phyloP scores from a whole-genome alignment of 2,113 vertebrate species.

The Aspiorhynchus laticeps region DNA sequence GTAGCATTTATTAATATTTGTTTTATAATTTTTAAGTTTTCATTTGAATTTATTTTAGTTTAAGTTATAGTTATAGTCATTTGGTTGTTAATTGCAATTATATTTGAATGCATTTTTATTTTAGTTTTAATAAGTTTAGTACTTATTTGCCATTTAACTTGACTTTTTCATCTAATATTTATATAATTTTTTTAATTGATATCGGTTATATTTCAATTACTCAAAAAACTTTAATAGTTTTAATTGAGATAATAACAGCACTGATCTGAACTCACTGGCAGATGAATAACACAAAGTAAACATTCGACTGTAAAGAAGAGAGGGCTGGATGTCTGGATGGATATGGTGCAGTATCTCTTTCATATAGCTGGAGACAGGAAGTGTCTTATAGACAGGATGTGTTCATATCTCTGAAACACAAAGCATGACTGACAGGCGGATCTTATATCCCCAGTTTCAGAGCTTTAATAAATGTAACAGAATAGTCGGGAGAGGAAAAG shows the following conservation, averaged over 20 bases:
- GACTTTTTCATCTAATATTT: background rate
- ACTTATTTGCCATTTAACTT: background rate
- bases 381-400: background rate
- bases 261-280: background rate
- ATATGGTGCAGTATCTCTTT: background rate
- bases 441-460: background rate
- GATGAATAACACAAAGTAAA: background rate
- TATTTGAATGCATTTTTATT: background rate
- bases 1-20: background rate
- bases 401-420: conserved; percentile 4
- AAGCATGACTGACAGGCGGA: conserved; percentile 15
- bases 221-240: background rate
- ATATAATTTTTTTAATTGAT: background rate
- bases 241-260: background rate
- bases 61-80: too few relatives aligned
- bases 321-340: background rate
- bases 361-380: conserved; percentile 8
- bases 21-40: background rate
- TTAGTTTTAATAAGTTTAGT: background rate
- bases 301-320: background rate
- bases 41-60: background rate
- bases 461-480: background rate
- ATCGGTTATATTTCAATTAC: background rate
- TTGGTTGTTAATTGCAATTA: too few relatives aligned
- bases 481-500: background rate